These are phyloP conservation scores for Cyclina sinensis DNA, from an alignment of 1,140 invertebrate species.

Conservation along the genomic window DNA sequence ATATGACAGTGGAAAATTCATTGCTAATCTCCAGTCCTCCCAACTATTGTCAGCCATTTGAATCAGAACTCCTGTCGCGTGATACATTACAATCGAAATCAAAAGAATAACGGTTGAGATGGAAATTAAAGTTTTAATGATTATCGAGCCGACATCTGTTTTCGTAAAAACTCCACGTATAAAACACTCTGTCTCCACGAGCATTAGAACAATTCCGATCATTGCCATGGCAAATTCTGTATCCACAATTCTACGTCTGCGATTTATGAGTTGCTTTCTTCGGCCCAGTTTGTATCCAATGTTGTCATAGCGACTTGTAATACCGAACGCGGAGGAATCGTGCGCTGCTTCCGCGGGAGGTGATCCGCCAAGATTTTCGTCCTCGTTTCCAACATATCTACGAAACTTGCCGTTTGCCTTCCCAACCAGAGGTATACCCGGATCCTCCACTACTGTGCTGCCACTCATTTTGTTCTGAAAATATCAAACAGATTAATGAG, in stretches of 20 bases:
- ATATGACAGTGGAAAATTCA: slow-evolving; percentile 72
- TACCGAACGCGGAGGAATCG: slow-evolving; percentile 19
- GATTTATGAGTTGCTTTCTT: slow-evolving; percentile 78
- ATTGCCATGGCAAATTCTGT: slow-evolving; percentile 78
- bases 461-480: slow-evolving; percentile 77
- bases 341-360: not conserved
- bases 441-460: slow-evolving; percentile 74
- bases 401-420: slow-evolving; percentile 70
- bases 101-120: slow-evolving; percentile 81
- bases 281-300: slow-evolving; percentile 81
- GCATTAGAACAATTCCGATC: slow-evolving; percentile 84
- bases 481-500: not conserved
- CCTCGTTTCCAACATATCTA: slow-evolving; percentile 75
- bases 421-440: slow-evolving; percentile 77
- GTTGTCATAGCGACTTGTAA: slow-evolving; percentile 75
- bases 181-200: slow-evolving; percentile 83
- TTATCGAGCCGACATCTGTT: slow-evolving; percentile 69
- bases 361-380: not conserved
- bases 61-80: slow-evolving; percentile 79
- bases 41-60: slow-evolving; percentile 82
- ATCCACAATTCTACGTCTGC: slow-evolving; percentile 78
- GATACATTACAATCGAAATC: slow-evolving; percentile 78
- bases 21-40: slow-evolving; percentile 82
- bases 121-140: slow-evolving; percentile 90
- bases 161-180: slow-evolving; percentile 74